Evolutionary conservation across 1,140 invertebrate genomes (phyloP), one percentile per base, ranked within the genome.

Genomic region (Macrosteles quadrilineatus): DNA sequence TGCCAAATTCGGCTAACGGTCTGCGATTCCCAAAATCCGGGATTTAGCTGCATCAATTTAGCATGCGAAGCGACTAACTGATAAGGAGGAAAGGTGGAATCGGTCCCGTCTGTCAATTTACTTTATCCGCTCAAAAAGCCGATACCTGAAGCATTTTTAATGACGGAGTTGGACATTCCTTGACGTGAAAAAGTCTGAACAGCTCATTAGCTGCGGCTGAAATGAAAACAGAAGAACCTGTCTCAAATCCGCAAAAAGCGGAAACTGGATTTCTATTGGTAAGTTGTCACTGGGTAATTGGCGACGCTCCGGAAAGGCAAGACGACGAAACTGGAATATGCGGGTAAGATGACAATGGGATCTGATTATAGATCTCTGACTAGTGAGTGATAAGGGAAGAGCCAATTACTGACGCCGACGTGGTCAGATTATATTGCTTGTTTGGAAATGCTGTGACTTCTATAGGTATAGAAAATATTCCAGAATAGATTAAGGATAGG

Each of bases 201-300:
- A 59, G 55, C 55, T 59, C 55, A 59, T 59, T 59, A 59, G 55
- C 27, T 27, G 55, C 55, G 55, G 55, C 55, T 59, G 55, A 59
- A 59, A 59, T 59, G 55, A 59, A 59, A 59, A 59, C 55, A 59
- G 55, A 27, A 30, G 55, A 59, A 59, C 55, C 55, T 59, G 55
- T 59, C 55, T 59, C 27, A 59, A 59, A 59, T 59, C 55, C 55
- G 27, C 55, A 59, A 59, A 59, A 59, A 59, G 25, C 55, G 55
- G 55, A 59, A 59, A 59, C 55, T 59, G 55, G 55, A 59, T 59
- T 59, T 59, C 55, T 59, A 59, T 59, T 59, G 55, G 55, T 59
- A 59, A 59, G 55, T 59, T 59, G 55, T 27, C 55, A 59, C 25
- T 29, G 55, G 12, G 25, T 27, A 59, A 27, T 59, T 25, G 55